Evolutionary conservation across 2,888 invertebrate species (phyloP), one percentile per base, ranked within the genome.

Genomic region (Ptychoptera albimana): DNA sequence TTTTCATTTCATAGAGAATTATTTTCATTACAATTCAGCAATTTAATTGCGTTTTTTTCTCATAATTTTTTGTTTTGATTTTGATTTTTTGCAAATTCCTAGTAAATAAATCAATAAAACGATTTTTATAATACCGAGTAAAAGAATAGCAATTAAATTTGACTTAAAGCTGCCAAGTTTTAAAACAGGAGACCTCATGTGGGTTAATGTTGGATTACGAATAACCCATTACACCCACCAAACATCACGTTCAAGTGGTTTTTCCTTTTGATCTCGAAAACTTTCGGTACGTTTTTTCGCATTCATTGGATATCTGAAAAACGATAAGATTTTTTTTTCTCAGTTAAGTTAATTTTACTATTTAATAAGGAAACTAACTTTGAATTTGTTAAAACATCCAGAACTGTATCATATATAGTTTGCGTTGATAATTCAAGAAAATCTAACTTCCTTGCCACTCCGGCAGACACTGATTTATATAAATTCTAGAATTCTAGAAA

Each of bases 81-180:
- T n/a, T n/a, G n/a, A n/a, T n/a, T n/a, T n/a, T n/a, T n/a, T n/a
- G n/a, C n/a, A n/a, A n/a, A n/a, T n/a, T n/a, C n/a, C n/a, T n/a
- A n/a, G n/a, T n/a, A n/a, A n/a, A n/a, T n/a, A n/a, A n/a, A n/a
- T n/a, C n/a, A n/a, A n/a, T n/a, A n/a, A n/a, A n/a, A n/a, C n/a
- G n/a, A n/a, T n/a, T n/a, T n/a, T n/a, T n/a, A n/a, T n/a, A n/a
- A n/a, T n/a, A n/a, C n/a, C n/a, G n/a, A n/a, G n/a, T n/a, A 23
- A 23, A 23, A 23, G 3, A 29, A 75, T 63, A 54, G 74, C 75
- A n/a, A 71, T 52, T 13, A 69, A 60, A 36, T 65, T 59, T 45
- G 66, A 67, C 49, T 65, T 58, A 48, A 69, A 67, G 49, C 64
- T 57, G 12, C 69, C 68, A 57, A 72, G 60, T 45, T 66, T 60